Percentiles rank a stretch among this genome's conserved stretches.
These are phyloP conservation scores for Cheiracanthium punctorium DNA, from an alignment of 2,888 invertebrate species.

Conservation along the genomic window DNA sequence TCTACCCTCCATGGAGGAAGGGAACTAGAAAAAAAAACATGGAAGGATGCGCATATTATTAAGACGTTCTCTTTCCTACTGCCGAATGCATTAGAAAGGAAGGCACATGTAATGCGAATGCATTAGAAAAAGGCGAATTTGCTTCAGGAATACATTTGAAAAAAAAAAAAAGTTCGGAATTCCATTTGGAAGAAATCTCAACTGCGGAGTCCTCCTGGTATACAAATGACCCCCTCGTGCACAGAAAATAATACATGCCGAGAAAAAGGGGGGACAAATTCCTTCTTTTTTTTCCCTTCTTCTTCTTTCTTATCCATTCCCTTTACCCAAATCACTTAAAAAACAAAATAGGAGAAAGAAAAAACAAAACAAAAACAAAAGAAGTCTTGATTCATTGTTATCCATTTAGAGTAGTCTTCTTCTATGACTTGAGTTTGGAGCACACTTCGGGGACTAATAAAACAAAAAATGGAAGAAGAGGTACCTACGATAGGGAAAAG, in stretches of 20 bases:
- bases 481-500: background rate
- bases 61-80: slow-evolving; percentile 54
- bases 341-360: slow-evolving; percentile 33
- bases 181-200: slow-evolving; percentile 62
- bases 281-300: slow-evolving; percentile 23
- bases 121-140: slow-evolving; percentile 28
- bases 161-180: slow-evolving; percentile 60
- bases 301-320: too few species aligned
- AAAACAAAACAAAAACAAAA: slow-evolving; percentile 36
- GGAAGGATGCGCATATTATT: slow-evolving; percentile 51
- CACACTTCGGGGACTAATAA: slow-evolving; percentile 59
- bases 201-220: slow-evolving; percentile 52
- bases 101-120: slow-evolving; percentile 44
- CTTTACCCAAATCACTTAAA: slow-evolving; percentile 62
- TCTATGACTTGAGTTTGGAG: slow-evolving; percentile 35
- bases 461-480: slow-evolving; percentile 54
- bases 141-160: slow-evolving; percentile 56
- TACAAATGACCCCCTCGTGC: slow-evolving; percentile 63
- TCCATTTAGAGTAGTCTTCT: slow-evolving; percentile 62
- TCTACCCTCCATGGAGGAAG: background rate
- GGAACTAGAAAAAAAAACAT: background rate
- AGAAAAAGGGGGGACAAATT: slow-evolving; percentile 18
- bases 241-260: slow-evolving; percentile 60
- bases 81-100: slow-evolving; percentile 59
- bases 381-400: slow-evolving; percentile 68